Conservation (phyloP, 2,113 vertebrate species). For the Puntigrus tetrazona region DNA sequence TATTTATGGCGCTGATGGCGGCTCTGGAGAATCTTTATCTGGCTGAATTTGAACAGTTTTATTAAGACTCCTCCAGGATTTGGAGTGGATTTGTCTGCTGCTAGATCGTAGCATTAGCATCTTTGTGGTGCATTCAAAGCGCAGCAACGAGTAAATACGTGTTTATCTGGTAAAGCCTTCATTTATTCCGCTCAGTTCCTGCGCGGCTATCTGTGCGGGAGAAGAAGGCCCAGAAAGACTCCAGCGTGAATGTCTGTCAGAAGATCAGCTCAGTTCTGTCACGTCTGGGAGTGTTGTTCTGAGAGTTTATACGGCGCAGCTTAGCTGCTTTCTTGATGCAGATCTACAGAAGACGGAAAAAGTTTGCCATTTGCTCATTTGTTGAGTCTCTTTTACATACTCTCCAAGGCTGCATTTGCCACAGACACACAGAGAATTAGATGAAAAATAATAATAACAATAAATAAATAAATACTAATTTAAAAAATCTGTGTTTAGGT, state of each 20-base stretch:
- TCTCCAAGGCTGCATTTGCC: neutral
- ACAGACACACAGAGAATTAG: too few species aligned
- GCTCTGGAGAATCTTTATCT: slow-evolving; percentile 74
- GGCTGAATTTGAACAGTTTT: slow-evolving; percentile 71
- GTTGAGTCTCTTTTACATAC: neutral
- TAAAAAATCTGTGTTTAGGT: too few species aligned
- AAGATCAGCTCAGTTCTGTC: neutral
- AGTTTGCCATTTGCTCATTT: too few species aligned
- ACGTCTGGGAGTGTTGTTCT: neutral
- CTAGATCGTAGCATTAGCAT: slow-evolving; percentile 62
- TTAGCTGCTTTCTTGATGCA: neutral
- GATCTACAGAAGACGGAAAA: neutral
- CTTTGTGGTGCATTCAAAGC: slow-evolving; percentile 43
- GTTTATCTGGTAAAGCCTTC: slow-evolving; percentile 42
- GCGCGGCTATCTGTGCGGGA: slow-evolving; percentile 21
- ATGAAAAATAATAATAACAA: too few species aligned
- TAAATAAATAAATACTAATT: too few species aligned
- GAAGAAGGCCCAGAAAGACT: too few species aligned
- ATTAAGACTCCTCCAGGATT: slow-evolving; percentile 68
- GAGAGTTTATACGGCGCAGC: neutral
- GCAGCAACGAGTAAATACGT: slow-evolving; percentile 53
- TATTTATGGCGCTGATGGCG: slow-evolving; percentile 71
- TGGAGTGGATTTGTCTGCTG: slow-evolving; percentile 48
- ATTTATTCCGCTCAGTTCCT: slow-evolving; percentile 16
- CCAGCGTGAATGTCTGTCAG: too few species aligned